phyloP scores from a whole-genome alignment of 1,140 invertebrate genomes.

The Dryas iulia region DNA sequence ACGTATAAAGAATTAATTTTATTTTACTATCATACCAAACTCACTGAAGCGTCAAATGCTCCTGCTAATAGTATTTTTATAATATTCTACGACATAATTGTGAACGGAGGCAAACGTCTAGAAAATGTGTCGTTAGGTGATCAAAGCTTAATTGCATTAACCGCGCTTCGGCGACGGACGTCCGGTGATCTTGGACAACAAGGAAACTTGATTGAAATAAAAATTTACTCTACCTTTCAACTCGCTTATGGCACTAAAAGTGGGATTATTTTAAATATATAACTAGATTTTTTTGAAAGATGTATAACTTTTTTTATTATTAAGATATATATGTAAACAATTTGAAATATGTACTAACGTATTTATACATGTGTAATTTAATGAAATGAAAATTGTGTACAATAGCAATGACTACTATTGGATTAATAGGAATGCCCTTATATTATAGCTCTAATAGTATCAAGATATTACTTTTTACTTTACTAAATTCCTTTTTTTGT shows the following conservation, averaged over 20 bases:
- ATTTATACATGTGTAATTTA: too few relatives aligned
- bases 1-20: not conserved
- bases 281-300: too few relatives aligned
- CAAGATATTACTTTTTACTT: too few relatives aligned
- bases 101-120: conserved; percentile 36
- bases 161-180: conserved; percentile 50
- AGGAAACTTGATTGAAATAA: conserved; percentile 63
- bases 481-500: too few relatives aligned
- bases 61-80: conserved; percentile 10
- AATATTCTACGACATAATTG: conserved; percentile 14
- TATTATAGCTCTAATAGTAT: too few relatives aligned
- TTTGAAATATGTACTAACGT: too few relatives aligned
- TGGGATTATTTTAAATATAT: not conserved
- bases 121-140: conserved; percentile 62
- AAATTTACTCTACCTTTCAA: conserved; percentile 29
- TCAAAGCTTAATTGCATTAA: conserved; percentile 70
- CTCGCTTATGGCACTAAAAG: conserved; percentile 3
- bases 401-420: too few relatives aligned
- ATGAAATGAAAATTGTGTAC: too few relatives aligned
- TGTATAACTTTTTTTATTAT: too few relatives aligned
- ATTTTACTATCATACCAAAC: not conserved
- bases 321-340: too few relatives aligned
- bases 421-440: too few relatives aligned
- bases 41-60: not conserved
- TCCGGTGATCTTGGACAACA: conserved; percentile 52